Evolutionary conservation across 2,113 vertebrate species (phyloP), one percentile per base, ranked within the genome.

Genomic region (Oncorhynchus nerka): DNA sequence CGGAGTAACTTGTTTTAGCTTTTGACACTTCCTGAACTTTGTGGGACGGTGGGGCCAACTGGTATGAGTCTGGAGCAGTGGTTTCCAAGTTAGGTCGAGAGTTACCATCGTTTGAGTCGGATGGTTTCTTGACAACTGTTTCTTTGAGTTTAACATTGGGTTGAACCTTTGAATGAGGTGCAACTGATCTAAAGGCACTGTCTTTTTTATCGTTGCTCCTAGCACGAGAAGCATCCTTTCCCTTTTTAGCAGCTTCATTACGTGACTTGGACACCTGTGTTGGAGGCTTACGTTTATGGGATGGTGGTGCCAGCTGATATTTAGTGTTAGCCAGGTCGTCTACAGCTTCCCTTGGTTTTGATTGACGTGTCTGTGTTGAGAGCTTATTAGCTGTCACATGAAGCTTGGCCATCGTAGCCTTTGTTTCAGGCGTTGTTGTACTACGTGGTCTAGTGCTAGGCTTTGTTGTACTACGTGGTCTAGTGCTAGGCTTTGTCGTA

Each of bases 261-360:
- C 75, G 30, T 19, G 80, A 82, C 80, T 86, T 81, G 12, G 69
- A 28, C 55, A n/a, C 45, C 20, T 32, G 55, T 65, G 3, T 22
- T 22, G 64, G 5, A 32, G 68, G 66, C 12, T 75, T 82, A 22
- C 75, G 24, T 15, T 76, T 86, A 74, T 87, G 84, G 76, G 88
- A 69, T 7, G 91, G 91, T 5, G 90, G 89, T 59, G 87, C 86
- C 73, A 91, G 70, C 71, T 92, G 90, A 79, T 90, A 91, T 83
- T 81, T 89, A 9, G 88, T 88, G 55, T 82, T 70, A 6, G 81
- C 48, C 71, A 75, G 39, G 2, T 88, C 61, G 65, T 81, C 64
- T 80, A 77, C 57, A 57, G 68, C 66, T 80, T 79, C 75, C 39
- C 79, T 78, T 70, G n/a, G 66, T 73, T 73, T 76, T 79, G 74